These are phyloP conservation scores for Drosophila azteca DNA, from an alignment of 1,140 invertebrate genomes.

Conservation along the genomic window DNA sequence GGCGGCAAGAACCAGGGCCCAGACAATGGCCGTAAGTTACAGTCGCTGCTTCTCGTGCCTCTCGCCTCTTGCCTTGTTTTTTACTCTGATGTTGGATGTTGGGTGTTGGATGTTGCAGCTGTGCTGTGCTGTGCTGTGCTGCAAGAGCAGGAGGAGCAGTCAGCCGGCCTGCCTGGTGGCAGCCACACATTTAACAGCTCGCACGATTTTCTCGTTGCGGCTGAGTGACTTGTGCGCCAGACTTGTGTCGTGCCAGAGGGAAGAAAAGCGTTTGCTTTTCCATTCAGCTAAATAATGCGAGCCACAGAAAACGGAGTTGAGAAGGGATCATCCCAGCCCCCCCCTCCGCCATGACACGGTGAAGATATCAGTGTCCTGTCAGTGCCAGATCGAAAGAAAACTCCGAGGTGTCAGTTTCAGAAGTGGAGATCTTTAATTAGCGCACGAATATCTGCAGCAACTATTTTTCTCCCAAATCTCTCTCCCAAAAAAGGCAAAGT, in stretches of 20 bases:
- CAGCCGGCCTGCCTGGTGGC: conserved; percentile 24
- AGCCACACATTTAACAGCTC: conserved; percentile 68
- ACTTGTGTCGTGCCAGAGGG: conserved; percentile 64
- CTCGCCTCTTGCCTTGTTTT: not conserved
- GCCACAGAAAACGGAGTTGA: conserved; percentile 12
- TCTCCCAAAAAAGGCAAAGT: too few relatives aligned
- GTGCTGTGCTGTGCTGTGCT: not conserved
- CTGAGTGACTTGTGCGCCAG: conserved; percentile 73
- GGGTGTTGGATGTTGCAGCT: conserved; percentile 41
- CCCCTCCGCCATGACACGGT: too few relatives aligned
- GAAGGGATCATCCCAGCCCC: not conserved
- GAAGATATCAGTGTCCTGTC: too few relatives aligned
- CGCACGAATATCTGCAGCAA: too few relatives aligned
- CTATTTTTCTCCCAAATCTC: too few relatives aligned
- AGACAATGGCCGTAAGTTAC: conserved; percentile 55
- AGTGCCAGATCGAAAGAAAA: too few relatives aligned
- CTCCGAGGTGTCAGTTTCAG: too few relatives aligned
- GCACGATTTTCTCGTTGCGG: conserved; percentile 81
- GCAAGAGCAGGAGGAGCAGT: conserved; percentile 4
- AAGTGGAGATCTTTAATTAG: too few relatives aligned
- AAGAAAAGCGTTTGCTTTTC: conserved; percentile 41
- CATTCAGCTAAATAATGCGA: conserved; percentile 73
- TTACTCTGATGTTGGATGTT: conserved; percentile 4
- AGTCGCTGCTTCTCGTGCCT: conserved; percentile 39
- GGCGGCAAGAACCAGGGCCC: conserved; percentile 3